Evolutionary conservation across 1,140 invertebrate species (phyloP).

Genomic region (Leguminivora glycinivorella): DNA sequence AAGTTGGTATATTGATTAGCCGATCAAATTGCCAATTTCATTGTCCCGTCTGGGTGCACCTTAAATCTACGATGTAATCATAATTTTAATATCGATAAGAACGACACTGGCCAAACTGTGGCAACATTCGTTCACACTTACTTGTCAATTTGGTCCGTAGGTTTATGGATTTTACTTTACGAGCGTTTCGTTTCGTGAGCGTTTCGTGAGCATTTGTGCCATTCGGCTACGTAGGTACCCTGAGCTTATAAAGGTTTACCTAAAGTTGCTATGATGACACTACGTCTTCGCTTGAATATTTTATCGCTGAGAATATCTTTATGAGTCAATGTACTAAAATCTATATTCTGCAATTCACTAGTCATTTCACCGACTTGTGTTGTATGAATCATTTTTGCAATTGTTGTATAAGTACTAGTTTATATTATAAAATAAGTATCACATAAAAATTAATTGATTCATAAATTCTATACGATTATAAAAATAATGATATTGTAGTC

Average conservation of each 20-base stretch:
- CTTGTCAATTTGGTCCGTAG: too few species aligned
- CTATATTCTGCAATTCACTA: not conserved
- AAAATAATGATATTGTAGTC: not conserved
- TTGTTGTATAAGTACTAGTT: not conserved
- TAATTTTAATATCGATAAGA: too few species aligned
- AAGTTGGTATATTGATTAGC: too few species aligned
- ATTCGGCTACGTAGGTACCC: too few species aligned
- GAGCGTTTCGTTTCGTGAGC: too few species aligned
- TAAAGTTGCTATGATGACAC: not conserved
- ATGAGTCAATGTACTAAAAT: conserved; percentile 5
- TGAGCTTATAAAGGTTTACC: not conserved
- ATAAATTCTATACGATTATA: not conserved
- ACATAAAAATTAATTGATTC: not conserved
- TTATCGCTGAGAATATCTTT: not conserved
- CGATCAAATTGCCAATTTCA: too few species aligned
- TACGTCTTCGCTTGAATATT: not conserved
- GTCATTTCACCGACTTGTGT: conserved; percentile 1
- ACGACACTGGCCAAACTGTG: too few species aligned
- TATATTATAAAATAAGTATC: not conserved
- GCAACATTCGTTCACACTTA: too few species aligned
- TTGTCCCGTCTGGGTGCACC: too few species aligned
- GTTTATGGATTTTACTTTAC: too few species aligned
- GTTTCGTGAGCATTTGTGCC: too few species aligned
- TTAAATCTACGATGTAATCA: too few species aligned
- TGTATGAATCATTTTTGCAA: not conserved